Evolutionary conservation across 2,797 vertebrate genomes (phyloP).

Genomic region (Mormyrus hasselquistii): DNA sequence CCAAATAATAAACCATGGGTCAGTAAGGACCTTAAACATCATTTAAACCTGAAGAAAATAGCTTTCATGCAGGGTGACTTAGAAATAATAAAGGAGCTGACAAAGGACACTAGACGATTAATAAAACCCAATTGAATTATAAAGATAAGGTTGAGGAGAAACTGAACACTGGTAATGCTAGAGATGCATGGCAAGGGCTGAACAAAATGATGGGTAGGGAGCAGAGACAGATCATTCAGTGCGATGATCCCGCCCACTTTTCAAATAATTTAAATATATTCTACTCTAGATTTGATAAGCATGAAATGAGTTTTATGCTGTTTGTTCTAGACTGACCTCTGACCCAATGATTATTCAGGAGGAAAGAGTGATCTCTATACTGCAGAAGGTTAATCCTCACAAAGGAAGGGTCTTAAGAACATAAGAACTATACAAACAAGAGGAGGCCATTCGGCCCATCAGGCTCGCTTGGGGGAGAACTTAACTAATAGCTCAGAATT

Average conservation of each 20-base stretch:
- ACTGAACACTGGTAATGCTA: conserved; percentile 16
- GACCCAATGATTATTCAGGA: neutral
- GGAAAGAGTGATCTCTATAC: neutral
- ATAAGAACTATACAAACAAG: too few relatives aligned
- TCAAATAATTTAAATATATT: neutral
- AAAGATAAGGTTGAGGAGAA: conserved; percentile 25
- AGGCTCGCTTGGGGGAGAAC: too few relatives aligned
- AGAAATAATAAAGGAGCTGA: neutral
- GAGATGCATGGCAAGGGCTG: conserved; percentile 11
- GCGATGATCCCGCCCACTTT: neutral
- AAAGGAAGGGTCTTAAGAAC: neutral
- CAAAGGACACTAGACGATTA: neutral
- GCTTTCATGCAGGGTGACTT: neutral
- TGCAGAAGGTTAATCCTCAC: neutral
- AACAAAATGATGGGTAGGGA: conserved; percentile 19
- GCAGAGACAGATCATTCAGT: neutral
- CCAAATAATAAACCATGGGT: too few relatives aligned
- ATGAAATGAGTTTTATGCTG: neutral
- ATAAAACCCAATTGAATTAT: neutral
- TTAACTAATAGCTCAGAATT: too few relatives aligned
- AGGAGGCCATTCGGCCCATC: too few relatives aligned
- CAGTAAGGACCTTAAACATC: too few relatives aligned
- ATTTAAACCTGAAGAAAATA: neutral
- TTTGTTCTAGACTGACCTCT: neutral
- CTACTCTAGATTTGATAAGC: conserved; percentile 8